These are phyloP conservation scores for Lepus oiostolus DNA, from an alignment of 2,797 vertebrate genomes.

Conservation along the genomic window DNA sequence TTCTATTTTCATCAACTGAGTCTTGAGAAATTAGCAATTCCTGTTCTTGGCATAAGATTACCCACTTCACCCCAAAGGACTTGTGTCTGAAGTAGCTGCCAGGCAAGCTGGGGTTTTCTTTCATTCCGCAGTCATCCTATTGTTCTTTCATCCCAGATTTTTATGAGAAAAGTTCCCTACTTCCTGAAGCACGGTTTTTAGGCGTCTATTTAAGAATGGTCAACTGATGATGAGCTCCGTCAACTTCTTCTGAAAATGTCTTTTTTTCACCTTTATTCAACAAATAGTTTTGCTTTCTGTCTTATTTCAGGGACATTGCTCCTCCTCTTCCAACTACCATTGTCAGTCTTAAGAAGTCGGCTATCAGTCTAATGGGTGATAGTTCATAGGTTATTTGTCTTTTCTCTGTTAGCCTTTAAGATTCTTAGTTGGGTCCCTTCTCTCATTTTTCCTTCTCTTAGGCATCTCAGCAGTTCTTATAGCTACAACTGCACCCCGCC, in stretches of 20 bases:
- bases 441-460: background rate
- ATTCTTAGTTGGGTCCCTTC: background rate
- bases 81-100: slow-evolving; percentile 65
- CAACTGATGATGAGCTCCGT: background rate
- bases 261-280: slow-evolving; percentile 7
- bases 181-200: slow-evolving; percentile 2
- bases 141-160: slow-evolving; percentile 18
- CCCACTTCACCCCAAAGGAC: slow-evolving; percentile 71
- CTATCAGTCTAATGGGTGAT: background rate
- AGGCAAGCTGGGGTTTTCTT: background rate
- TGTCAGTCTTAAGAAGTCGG: slow-evolving; percentile 20
- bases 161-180: background rate
- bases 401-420: slow-evolving; percentile 28
- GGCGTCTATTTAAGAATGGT: background rate
- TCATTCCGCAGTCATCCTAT: background rate
- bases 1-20: slow-evolving; percentile 81
- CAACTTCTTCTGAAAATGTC: slow-evolving; percentile 30
- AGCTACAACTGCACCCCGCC: background rate
- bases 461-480: background rate
- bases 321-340: background rate
- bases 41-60: slow-evolving; percentile 71
- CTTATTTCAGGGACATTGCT: background rate
- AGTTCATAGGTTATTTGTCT: background rate
- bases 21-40: slow-evolving; percentile 77
- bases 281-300: slow-evolving; percentile 22